phyloP scores from a whole-genome alignment of 2,888 invertebrate species.

The Crocallis elinguaria region DNA sequence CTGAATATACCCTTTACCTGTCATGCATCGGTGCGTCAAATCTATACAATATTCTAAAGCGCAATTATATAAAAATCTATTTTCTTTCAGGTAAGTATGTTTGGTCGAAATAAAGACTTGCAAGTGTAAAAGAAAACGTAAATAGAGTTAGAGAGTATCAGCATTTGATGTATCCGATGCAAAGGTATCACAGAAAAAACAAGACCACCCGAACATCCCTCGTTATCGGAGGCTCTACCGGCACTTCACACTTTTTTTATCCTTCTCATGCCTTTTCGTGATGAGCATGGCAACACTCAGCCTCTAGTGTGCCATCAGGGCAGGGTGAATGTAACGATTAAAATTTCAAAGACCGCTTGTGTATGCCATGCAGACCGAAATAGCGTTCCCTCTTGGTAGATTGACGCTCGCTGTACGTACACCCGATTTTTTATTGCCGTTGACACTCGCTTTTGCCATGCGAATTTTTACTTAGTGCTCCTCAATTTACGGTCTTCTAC shows the following conservation, averaged over 20 bases:
- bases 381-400: constrained; percentile 73
- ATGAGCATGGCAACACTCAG: constrained; percentile 61
- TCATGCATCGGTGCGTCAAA: no score
- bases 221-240: constrained; percentile 25
- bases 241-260: constrained; percentile 48
- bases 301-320: constrained; percentile 71
- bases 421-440: constrained; percentile 49
- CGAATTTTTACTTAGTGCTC: constrained; percentile 59
- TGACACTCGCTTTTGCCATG: constrained; percentile 36
- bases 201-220: background rate
- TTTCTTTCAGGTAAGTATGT: no score
- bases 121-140: no score
- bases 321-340: constrained; percentile 83
- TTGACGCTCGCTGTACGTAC: constrained; percentile 63
- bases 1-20: no score
- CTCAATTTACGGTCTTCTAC: constrained; percentile 32
- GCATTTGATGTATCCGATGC: background rate
- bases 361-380: constrained; percentile 75
- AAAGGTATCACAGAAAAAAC: constrained; percentile 2
- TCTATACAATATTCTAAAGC: no score
- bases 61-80: no score
- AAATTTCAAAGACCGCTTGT: constrained; percentile 81
- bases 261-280: constrained; percentile 50
- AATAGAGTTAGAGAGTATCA: background rate
- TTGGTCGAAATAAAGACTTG: no score